Evolutionary conservation across 2,113 vertebrate species (phyloP), one percentile per base, ranked within the genome.

Genomic region (Coreoperca whiteheadi): DNA sequence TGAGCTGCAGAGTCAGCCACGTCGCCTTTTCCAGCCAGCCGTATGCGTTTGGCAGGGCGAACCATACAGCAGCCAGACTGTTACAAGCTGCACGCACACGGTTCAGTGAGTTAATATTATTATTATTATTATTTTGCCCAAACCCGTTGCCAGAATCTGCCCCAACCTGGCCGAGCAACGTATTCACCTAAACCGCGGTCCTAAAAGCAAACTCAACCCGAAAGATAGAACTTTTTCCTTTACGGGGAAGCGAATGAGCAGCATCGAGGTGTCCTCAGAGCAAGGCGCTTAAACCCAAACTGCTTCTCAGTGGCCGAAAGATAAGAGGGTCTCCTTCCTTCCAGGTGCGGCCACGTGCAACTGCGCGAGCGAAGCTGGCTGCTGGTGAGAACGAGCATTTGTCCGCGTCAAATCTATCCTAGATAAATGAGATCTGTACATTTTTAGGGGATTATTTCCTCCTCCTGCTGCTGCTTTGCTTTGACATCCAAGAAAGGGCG

Each of bases 101-200:
- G 66, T 56, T 81, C 73, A 78, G 8, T 72, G 73, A 81, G 54
- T 87, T n/a, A n/a, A n/a, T n/a, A n/a, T n/a, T n/a, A n/a, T n/a
- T n/a, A n/a, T n/a, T n/a, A n/a, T n/a, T 77, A 81, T 81, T 79
- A 68, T 89, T 84, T 82, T 51, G 37, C 60, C 68, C 51, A 28
- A 81, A 75, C 72, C 43, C 34, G 64, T 63, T 69, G 74, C 83
- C 81, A 78, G 54, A 20, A 50, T 74, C 68, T 12, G 12, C 56
- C 65, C 50, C 50, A 39, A 60, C 65, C 63, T 34, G 41, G 61
- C 85, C 50, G 53, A 69, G 6, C 2, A 21, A 25, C 15, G n/a
- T 14, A 23, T 74, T 77, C 37, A 77, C 63, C 61, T 50, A 25
- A 61, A 50, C 46, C 34, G 2, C n/a, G 32, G 20, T 10, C 53